Evolutionary conservation across 2,888 invertebrate genomes (phyloP).

Genomic region (Caenorhabditis zanzibari): DNA sequence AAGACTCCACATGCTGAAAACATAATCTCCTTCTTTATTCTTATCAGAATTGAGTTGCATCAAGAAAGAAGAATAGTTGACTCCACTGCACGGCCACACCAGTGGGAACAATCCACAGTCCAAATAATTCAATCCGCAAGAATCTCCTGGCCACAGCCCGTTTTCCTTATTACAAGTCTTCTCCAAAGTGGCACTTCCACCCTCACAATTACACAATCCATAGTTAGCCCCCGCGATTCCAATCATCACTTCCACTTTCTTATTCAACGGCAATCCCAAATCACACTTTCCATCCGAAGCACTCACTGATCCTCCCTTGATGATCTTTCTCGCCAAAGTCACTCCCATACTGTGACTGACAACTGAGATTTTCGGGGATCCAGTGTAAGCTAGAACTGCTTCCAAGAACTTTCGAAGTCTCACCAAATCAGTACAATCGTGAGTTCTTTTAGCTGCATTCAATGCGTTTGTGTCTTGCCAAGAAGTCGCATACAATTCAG

Average conservation of each 20-base stretch:
- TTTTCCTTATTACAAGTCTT: constrained; percentile 76
- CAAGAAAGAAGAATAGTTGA: constrained; percentile 67
- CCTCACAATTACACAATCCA: constrained; percentile 79
- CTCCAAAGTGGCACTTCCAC: constrained; percentile 64
- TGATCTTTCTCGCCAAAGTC: constrained; percentile 73
- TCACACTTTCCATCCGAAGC: constrained; percentile 69
- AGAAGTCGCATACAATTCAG: constrained; percentile 75
- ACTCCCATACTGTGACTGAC: constrained; percentile 81
- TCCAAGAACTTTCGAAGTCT: constrained; percentile 75
- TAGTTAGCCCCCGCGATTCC: constrained; percentile 80
- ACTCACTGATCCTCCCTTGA: constrained; percentile 69
- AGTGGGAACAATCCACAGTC: constrained; percentile 68
- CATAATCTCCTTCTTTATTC: constrained; percentile 68
- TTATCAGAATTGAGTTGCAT: constrained; percentile 70
- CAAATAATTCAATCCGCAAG: constrained; percentile 75
- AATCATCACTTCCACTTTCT: constrained; percentile 76
- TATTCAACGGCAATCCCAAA: constrained; percentile 71
- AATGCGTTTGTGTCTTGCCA: constrained; percentile 73
- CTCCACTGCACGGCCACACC: constrained; percentile 67
- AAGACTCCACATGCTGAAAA: constrained; percentile 74
- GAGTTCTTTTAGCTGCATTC: constrained; percentile 68
- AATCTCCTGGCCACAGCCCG: constrained; percentile 77
- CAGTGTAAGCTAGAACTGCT: constrained; percentile 75
- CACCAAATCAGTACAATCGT: constrained; percentile 72
- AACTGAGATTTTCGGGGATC: constrained; percentile 70